A percentile compares a stretch with the other conserved stretches of the same genome.
These are phyloP conservation scores for Eptesicus fuscus DNA, from an alignment of 2,113 vertebrate species.

Conservation along the genomic window DNA sequence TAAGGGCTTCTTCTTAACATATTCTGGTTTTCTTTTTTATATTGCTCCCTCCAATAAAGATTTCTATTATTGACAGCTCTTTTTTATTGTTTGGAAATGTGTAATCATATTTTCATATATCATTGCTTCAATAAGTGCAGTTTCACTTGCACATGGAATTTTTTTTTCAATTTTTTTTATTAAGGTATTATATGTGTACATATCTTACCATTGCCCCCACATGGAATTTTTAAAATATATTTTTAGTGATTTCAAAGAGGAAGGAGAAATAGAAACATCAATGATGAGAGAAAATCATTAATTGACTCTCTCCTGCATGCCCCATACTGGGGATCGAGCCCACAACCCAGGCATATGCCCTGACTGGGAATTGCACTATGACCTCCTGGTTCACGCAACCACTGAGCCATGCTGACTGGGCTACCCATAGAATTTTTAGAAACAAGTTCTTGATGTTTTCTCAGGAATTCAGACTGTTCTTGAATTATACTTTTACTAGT, in stretches of 20 bases:
- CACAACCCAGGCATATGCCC: no score
- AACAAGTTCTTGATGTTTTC: not conserved
- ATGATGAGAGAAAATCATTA: no score
- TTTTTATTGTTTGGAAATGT: not conserved
- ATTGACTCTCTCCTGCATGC: no score
- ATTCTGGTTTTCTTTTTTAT: not conserved
- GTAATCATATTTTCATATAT: not conserved
- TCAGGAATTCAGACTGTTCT: not conserved
- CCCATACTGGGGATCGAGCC: no score
- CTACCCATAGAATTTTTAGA: not conserved
- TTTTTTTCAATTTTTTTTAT: no score
- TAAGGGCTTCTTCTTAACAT: not conserved
- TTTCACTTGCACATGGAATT: not conserved
- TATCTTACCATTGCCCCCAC: no score
- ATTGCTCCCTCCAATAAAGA: not conserved
- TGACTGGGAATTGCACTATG: no score
- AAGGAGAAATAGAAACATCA: no score
- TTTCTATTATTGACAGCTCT: not conserved
- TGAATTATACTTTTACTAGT: not conserved
- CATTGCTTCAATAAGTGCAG: not conserved
- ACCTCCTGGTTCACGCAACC: no score
- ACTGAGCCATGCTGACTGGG: no score
- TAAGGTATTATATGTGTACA: no score
- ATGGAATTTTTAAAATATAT: not conserved
- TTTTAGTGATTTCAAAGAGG: no score